Percentiles rank a stretch among this genome's conserved stretches.
These are phyloP conservation scores for Trileptium ribeirensis DNA, from an alignment of 2,888 invertebrate genomes.

Conservation along the genomic window DNA sequence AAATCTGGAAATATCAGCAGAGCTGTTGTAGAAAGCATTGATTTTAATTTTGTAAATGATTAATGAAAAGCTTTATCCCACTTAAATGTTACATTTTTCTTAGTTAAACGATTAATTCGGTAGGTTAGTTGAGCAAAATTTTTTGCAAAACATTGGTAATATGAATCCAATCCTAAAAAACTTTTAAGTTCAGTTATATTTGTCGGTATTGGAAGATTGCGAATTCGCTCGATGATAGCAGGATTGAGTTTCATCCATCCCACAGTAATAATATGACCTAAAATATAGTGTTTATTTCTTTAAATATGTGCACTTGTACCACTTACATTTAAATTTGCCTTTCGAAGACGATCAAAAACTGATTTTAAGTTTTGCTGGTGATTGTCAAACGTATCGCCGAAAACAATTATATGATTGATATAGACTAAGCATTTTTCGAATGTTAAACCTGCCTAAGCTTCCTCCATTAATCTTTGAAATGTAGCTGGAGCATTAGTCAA, in stretches of 20 bases:
- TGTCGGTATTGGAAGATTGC: not conserved
- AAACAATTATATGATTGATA: conserved; percentile 19
- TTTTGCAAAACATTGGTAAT: not conserved
- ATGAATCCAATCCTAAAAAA: not conserved
- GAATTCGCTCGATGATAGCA: not conserved
- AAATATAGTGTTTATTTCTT: not conserved
- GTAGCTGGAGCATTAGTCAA: conserved; percentile 31
- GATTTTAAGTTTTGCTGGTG: not conserved
- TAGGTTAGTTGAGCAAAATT: not conserved
- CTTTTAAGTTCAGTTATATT: not conserved
- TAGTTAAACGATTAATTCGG: not conserved
- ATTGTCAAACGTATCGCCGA: not conserved
- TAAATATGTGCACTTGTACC: not conserved
- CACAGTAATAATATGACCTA: not conserved
- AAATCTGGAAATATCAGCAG: conserved; percentile 12
- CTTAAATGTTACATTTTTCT: not conserved
- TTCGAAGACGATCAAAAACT: not conserved
- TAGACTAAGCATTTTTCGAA: conserved; percentile 5
- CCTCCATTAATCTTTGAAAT: conserved; percentile 29
- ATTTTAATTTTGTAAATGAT: conserved; percentile 7
- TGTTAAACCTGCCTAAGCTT: not conserved
- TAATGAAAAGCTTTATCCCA: not conserved
- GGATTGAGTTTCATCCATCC: not conserved
- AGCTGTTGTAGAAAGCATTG: not conserved
- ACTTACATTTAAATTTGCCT: not conserved